phyloP scores from a whole-genome alignment of 2,888 invertebrate species.

The Aspidiotus destructor region DNA sequence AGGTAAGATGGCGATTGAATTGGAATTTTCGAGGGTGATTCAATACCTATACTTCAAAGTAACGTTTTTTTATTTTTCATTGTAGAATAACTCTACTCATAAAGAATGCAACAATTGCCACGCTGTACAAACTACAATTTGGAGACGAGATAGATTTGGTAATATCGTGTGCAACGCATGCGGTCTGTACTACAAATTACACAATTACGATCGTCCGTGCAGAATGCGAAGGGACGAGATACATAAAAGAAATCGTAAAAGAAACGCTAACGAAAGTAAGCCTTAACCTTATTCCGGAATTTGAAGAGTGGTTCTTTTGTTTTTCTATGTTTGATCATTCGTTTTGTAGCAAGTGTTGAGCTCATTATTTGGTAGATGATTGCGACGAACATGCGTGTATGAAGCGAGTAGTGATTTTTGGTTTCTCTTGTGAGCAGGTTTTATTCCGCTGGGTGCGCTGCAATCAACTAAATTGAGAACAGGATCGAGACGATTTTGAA shows the following conservation, averaged over 20 bases:
- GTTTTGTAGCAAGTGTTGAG: background rate
- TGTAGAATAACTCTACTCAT: conserved; percentile 8
- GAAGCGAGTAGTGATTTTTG: background rate
- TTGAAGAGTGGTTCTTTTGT: background rate
- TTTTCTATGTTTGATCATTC: background rate
- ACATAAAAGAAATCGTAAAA: conserved; percentile 31
- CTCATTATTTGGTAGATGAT: background rate
- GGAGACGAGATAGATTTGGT: conserved; percentile 33
- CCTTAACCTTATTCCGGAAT: background rate
- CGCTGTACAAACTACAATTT: conserved; percentile 30
- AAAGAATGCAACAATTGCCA: conserved; percentile 32
- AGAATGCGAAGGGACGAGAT: conserved; percentile 33
- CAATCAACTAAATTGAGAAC: too few relatives aligned
- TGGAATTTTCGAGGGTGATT: background rate
- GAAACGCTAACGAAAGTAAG: conserved; percentile 30
- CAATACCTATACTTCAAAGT: background rate
- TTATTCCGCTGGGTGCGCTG: too few relatives aligned
- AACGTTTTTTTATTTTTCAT: background rate
- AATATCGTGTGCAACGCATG: conserved; percentile 33
- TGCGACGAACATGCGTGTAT: background rate
- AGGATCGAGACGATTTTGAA: too few relatives aligned
- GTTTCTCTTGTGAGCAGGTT: too few relatives aligned
- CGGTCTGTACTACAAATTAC: conserved; percentile 30
- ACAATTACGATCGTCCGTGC: conserved; percentile 31
- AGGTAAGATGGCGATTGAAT: conserved; percentile 1